These are phyloP conservation scores for Drosophila recens DNA, from an alignment of 2,888 invertebrate genomes.

Conservation along the genomic window DNA sequence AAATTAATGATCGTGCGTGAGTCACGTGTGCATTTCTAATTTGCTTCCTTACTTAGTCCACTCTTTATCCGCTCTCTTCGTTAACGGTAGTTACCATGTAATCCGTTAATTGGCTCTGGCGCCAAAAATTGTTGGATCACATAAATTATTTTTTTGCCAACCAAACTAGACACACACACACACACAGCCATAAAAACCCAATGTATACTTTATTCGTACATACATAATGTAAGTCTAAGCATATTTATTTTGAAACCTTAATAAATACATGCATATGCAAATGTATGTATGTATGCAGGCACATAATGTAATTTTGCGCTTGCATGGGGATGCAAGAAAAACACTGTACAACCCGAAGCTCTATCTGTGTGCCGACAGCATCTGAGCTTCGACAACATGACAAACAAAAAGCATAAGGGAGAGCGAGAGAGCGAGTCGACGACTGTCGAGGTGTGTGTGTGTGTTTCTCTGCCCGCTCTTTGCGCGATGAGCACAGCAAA, in stretches of 20 bases:
- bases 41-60: slow-evolving; percentile 7
- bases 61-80: slow-evolving; percentile 26
- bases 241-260: slow-evolving; percentile 14
- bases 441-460: slow-evolving; percentile 42
- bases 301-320: slow-evolving; percentile 39
- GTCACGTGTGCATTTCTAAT: slow-evolving; percentile 23
- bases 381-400: slow-evolving; percentile 77
- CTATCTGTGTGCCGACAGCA: slow-evolving; percentile 46
- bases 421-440: slow-evolving; percentile 47
- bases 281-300: slow-evolving; percentile 25
- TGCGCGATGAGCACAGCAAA: slow-evolving; percentile 51
- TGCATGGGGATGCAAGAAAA: slow-evolving; percentile 70
- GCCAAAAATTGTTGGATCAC: slow-evolving; percentile 57
- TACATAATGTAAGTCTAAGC: slow-evolving; percentile 2
- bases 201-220: slow-evolving; percentile 20
- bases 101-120: slow-evolving; percentile 71
- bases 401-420: slow-evolving; percentile 75
- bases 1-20: slow-evolving; percentile 7
- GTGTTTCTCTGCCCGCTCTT: slow-evolving; percentile 57
- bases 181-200: slow-evolving; percentile 22
- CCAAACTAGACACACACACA: slow-evolving; percentile 23
- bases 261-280: slow-evolving; percentile 9
- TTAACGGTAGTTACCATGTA: slow-evolving; percentile 55
- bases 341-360: slow-evolving; percentile 78
- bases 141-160: slow-evolving; percentile 43